Evolutionary conservation across 2,888 invertebrate species (phyloP).

Genomic region (Allolobophora icterica): DNA sequence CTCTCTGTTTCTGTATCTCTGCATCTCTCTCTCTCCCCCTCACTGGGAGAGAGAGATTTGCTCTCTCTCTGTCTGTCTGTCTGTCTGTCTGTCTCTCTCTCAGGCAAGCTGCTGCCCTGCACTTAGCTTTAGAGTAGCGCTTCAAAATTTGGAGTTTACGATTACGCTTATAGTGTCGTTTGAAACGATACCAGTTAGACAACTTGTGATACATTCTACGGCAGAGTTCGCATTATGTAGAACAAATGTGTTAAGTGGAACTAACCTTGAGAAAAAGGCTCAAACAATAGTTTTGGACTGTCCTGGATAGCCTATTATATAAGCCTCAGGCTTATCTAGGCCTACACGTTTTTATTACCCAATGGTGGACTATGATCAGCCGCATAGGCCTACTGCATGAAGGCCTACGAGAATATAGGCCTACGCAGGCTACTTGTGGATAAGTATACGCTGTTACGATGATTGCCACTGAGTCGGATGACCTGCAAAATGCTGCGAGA

Average conservation of each 20-base stretch:
- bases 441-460: background rate
- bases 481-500: background rate
- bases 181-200: background rate
- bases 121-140: too few relatives aligned
- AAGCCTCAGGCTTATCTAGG: background rate
- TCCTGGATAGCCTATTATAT: background rate
- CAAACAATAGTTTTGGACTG: background rate
- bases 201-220: background rate
- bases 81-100: too few relatives aligned
- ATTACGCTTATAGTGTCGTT: too few relatives aligned
- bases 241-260: background rate
- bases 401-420: too few relatives aligned
- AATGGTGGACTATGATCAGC: slow-evolving; percentile 4
- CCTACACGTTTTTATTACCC: background rate
- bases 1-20: too few relatives aligned
- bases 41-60: too few relatives aligned
- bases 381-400: too few relatives aligned
- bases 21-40: too few relatives aligned
- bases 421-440: background rate
- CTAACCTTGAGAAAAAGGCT: background rate
- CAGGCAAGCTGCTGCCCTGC: too few relatives aligned
- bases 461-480: background rate
- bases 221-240: background rate
- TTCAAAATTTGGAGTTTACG: too few relatives aligned
- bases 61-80: too few relatives aligned